Percentiles rank a stretch among this genome's conserved stretches.
These are phyloP conservation scores for Anaspis maculata DNA, from an alignment of 2,888 invertebrate species.

Conservation along the genomic window DNA sequence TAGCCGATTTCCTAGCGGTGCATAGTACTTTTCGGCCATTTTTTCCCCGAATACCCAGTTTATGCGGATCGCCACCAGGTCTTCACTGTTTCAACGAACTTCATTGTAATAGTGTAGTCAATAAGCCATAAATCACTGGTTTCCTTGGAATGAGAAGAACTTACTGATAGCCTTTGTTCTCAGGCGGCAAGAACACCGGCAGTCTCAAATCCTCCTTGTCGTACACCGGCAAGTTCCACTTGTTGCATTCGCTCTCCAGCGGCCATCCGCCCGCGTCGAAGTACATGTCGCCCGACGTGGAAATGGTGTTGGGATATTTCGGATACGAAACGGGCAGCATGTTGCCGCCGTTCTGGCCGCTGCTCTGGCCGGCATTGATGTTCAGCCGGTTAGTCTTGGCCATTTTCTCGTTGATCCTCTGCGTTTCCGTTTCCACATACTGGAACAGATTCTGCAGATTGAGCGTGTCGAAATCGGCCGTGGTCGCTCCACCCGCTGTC, in stretches of 20 bases:
- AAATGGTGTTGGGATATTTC: slow-evolving; percentile 46
- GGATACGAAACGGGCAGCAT: slow-evolving; percentile 26
- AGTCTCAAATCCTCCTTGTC: slow-evolving; percentile 48
- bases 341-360: slow-evolving; percentile 7
- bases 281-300: slow-evolving; percentile 44
- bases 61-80: too few relatives aligned
- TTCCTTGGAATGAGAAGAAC: background rate
- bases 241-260: slow-evolving; percentile 44
- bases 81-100: too few relatives aligned
- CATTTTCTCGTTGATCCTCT: slow-evolving; percentile 44
- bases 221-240: slow-evolving; percentile 39
- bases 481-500: too few relatives aligned
- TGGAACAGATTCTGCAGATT: slow-evolving; percentile 43
- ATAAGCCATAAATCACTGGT: too few relatives aligned
- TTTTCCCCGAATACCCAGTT: too few relatives aligned
- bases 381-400: slow-evolving; percentile 19
- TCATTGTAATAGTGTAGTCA: too few relatives aligned
- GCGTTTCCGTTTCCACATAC: slow-evolving; percentile 45
- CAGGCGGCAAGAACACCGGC: slow-evolving; percentile 63
- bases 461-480: slow-evolving; percentile 41
- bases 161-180: slow-evolving; percentile 71
- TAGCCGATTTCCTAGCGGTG: too few relatives aligned
- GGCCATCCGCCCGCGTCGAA: slow-evolving; percentile 53
- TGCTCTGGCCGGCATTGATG: slow-evolving; percentile 9
- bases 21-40: too few relatives aligned